Evolutionary conservation across 2,888 invertebrate genomes (phyloP).

Genomic region (Desoria tigrina): DNA sequence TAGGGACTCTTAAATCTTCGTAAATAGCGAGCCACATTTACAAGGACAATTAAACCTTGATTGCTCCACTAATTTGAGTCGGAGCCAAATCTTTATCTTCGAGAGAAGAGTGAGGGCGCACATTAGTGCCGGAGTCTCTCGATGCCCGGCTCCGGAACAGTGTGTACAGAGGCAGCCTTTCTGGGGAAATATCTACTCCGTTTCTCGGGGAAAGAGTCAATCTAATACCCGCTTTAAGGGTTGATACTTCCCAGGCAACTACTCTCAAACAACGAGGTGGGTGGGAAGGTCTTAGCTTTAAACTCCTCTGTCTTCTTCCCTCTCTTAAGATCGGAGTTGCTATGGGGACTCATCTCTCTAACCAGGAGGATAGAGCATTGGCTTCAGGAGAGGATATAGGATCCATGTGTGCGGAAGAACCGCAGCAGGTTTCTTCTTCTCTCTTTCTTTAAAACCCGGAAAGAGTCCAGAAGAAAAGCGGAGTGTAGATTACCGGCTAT

Average conservation of each 20-base stretch:
- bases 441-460: slow-evolving; percentile 12
- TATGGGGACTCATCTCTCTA: slow-evolving; percentile 22
- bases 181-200: neutral
- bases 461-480: slow-evolving; percentile 11
- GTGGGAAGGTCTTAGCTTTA: slow-evolving; percentile 22
- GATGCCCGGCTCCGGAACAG: slow-evolving; percentile 6
- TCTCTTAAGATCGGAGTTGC: slow-evolving; percentile 13
- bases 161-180: neutral
- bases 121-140: neutral
- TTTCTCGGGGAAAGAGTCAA: slow-evolving; percentile 1
- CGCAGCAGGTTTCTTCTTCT: slow-evolving; percentile 39
- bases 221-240: slow-evolving; percentile 13
- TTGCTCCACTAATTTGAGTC: slow-evolving; percentile 54
- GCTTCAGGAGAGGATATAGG: neutral
- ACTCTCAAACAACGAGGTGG: slow-evolving; percentile 11
- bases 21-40: slow-evolving; percentile 52
- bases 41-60: slow-evolving; percentile 54
- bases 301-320: slow-evolving; percentile 5
- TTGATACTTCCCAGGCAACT: slow-evolving; percentile 6
- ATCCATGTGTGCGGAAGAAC: slow-evolving; percentile 27
- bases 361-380: neutral
- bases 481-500: neutral
- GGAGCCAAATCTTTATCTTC: slow-evolving; percentile 53
- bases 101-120: slow-evolving; percentile 17
- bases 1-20: slow-evolving; percentile 45